Percentiles rank a stretch among this genome's conserved stretches.
Evolutionary conservation across 2,888 invertebrate genomes (phyloP).

Genomic region (Malacosoma neustria): DNA sequence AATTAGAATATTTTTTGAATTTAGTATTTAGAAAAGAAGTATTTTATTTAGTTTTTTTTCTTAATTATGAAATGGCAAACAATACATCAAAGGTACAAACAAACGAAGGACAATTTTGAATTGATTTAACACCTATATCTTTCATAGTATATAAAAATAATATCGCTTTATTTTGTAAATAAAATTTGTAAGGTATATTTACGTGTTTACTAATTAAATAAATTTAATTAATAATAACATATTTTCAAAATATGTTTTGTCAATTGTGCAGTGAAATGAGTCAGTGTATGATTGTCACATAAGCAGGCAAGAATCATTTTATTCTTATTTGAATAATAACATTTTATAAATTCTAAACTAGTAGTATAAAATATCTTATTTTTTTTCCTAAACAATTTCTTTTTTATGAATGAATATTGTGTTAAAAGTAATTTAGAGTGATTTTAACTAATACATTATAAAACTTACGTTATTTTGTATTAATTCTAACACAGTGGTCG

Average conservation of each 20-base stretch:
- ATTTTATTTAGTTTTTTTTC: too few relatives aligned
- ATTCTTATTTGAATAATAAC: slow-evolving; percentile 3
- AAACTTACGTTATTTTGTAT: too few relatives aligned
- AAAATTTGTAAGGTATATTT: slow-evolving; percentile 68
- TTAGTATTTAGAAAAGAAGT: too few relatives aligned
- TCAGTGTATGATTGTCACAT: slow-evolving; percentile 46
- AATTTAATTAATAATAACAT: slow-evolving; percentile 35
- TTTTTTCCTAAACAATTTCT: too few relatives aligned
- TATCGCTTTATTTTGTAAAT: slow-evolving; percentile 70
- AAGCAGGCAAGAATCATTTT: slow-evolving; percentile 13
- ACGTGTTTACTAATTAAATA: slow-evolving; percentile 55
- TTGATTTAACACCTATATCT: slow-evolving; percentile 40
- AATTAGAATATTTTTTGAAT: too few relatives aligned
- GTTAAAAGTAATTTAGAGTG: too few relatives aligned
- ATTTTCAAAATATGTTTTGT: slow-evolving; percentile 74
- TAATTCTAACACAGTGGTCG: too few relatives aligned
- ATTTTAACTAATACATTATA: too few relatives aligned
- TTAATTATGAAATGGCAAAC: too few relatives aligned
- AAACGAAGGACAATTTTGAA: slow-evolving; percentile 20
- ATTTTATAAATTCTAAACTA: too few relatives aligned
- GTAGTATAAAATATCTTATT: too few relatives aligned
- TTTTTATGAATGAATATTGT: too few relatives aligned
- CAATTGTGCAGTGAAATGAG: slow-evolving; percentile 68
- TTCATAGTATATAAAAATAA: slow-evolving; percentile 36
- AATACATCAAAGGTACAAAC: slow-evolving; percentile 19